Percentiles rank a stretch among this genome's conserved stretches.
Conservation (phyloP, 2,113 vertebrate genomes). For the Pterocles burchelli region DNA sequence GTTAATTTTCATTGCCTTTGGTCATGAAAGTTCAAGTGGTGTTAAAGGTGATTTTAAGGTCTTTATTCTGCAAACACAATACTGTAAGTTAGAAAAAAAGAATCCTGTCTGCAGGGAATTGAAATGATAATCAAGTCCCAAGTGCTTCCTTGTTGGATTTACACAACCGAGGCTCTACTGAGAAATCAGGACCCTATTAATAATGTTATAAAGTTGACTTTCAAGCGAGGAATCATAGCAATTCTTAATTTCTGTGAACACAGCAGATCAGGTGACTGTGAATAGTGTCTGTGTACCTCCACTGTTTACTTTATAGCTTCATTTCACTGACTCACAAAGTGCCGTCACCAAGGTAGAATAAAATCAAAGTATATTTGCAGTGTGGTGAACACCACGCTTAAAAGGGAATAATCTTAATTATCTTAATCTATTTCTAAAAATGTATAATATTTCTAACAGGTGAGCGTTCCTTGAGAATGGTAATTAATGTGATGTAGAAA, state of each 20-base stretch:
- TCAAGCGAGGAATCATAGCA: background rate
- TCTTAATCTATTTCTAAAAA: background rate
- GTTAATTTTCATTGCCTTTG: background rate
- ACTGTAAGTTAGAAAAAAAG: background rate
- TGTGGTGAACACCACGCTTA: background rate
- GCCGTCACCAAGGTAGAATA: background rate
- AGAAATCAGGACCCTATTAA: background rate
- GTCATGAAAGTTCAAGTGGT: background rate
- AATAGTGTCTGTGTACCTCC: background rate
- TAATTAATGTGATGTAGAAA: background rate
- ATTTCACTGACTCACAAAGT: background rate
- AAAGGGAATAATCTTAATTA: background rate
- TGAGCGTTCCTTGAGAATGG: background rate
- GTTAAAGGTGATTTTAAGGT: slow-evolving; percentile 34
- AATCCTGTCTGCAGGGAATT: background rate
- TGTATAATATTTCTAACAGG: background rate
- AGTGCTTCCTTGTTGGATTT: background rate
- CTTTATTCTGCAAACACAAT: slow-evolving; percentile 1
- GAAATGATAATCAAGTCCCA: background rate
- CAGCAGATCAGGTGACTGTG: background rate
- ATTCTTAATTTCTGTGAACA: slow-evolving; percentile 22
- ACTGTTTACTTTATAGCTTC: slow-evolving; percentile 19
- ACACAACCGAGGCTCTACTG: background rate
- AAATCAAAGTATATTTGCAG: background rate
- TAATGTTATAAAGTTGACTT: slow-evolving; percentile 6